Evolutionary conservation across 2,113 vertebrate species (phyloP), one percentile per base, ranked within the genome.

Genomic region (Cinclus cinclus): DNA sequence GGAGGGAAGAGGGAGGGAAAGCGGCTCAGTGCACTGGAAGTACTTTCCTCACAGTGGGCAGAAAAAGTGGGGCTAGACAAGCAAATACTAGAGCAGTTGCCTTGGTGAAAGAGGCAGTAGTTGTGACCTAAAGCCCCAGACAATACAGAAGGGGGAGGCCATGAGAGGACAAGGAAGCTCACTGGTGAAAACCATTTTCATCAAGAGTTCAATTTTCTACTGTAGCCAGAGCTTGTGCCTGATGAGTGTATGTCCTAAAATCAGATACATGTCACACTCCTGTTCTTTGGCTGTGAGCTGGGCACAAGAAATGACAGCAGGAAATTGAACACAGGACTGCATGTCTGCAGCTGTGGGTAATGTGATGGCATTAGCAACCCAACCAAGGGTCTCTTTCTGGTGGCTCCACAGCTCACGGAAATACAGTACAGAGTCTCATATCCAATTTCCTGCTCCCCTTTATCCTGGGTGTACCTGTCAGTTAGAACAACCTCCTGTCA

Each of bases 381-480:
- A 2, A 80, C 90, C 33, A 65, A 92, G 39, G 41, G 55, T 74
- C 75, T 90, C 90, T 62, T 92, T 90, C 59, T 94, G 63, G 56
- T 90, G 90, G 31, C 68, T 95, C 79, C 79, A 91, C 39, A 74
- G 44, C 55, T 95, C 63, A 22, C 15, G 11, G 75, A 89, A 95
- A 91, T 63, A 81, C 65, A 71, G 80, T 46, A 25, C 11, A 86
- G 55, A 89, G 58, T 28, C 73, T 90, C 74, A 59, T 78, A 92
- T 97, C 67, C 73, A 97, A 97, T 97, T 96, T 97, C 96, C 96
- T 95, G 87, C 82, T 93, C 49, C 75, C 74, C 35, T 94, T 96
- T 95, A 90, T 94, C 93, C 80, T 41, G 75, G 68, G 28, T 70
- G 77, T 65, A 76, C 13, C 8, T 5, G 17, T 89, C 82, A 89